Base-by-base conservation (phyloP, 2,113 vertebrate genomes). In the Mandrillus leucophaeus region DNA sequence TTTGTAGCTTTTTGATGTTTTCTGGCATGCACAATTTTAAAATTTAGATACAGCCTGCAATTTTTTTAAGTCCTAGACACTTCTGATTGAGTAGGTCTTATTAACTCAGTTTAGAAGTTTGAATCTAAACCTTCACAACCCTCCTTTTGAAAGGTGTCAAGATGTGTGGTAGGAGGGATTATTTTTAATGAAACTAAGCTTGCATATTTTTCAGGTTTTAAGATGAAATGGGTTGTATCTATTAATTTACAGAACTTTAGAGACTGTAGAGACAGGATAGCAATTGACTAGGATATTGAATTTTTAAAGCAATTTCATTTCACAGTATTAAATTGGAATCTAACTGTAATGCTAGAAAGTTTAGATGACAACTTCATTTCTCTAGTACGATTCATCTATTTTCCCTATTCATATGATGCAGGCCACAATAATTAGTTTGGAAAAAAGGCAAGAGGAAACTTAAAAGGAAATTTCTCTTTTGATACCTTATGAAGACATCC, bases 1-100 rank as follows among this genome's bases (percentile, higher is more conserved):
- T 95, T 16, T 80, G 43, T 68, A 83, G 79, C 38, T 90, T 40
- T 97, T 92, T 93, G 80, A 79, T 96, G 79, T 88, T 92, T 87
- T 80, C 79, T 93, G 80, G 93, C 55, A 73, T 84, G n/a, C 17
- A n/a, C 22, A 55, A 70, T 40, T 70, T 92, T 57, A 85, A 91
- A 80, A 84, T 68, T 73, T 55, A 96, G 80, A 70, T 20, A 64
- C 2, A 70, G 83, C 32, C 59, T 68, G 10, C 72, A n/a, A 38
- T 50, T 59, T 59, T 72, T 79, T 45, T 11, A 45, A 89, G 90
- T 57, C 40, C 48, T 52, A 78, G 61, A 72, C 32, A 30, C 40
- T 87, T 92, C 80, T 70, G 84, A 83, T 45, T 68, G 75, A 72
- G 38, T 7, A 45, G 38, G 38, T 73, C 25, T 96, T 90, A 79